phyloP scores from a whole-genome alignment of 2,888 invertebrate species.

The Cactoblastis cactorum region DNA sequence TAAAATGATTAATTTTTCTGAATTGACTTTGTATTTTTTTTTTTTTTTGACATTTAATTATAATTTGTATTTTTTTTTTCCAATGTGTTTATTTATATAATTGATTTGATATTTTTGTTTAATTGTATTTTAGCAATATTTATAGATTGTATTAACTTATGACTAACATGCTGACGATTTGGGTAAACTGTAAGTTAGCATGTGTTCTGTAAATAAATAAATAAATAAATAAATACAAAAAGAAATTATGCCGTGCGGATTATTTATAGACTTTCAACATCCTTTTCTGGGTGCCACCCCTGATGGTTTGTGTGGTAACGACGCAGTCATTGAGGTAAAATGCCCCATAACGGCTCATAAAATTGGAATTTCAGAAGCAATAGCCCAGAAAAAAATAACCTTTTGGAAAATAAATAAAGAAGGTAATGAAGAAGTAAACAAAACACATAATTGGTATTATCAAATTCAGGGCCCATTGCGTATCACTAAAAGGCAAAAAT shows the following conservation, averaged over 20 bases:
- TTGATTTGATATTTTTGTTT: too few relatives aligned
- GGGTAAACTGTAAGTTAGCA: too few relatives aligned
- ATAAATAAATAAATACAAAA: slow-evolving; percentile 5
- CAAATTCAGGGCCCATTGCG: slow-evolving; percentile 23
- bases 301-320: slow-evolving; percentile 14
- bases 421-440: slow-evolving; percentile 8
- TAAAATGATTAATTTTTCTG: too few relatives aligned
- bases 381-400: slow-evolving; percentile 16
- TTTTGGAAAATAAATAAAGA: slow-evolving; percentile 15
- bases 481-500: slow-evolving; percentile 17
- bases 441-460: slow-evolving; percentile 18
- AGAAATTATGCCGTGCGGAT: slow-evolving; percentile 13
- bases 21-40: too few relatives aligned
- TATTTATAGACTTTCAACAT: slow-evolving; percentile 15
- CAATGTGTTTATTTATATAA: too few relatives aligned
- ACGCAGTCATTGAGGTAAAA: slow-evolving; percentile 15
- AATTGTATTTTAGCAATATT: too few relatives aligned
- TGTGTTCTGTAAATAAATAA: too few relatives aligned
- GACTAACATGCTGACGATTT: too few relatives aligned
- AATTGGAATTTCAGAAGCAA: slow-evolving; percentile 10
- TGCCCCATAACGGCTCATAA: slow-evolving; percentile 15
- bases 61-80: too few relatives aligned
- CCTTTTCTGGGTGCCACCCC: slow-evolving; percentile 19
- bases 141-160: too few relatives aligned
- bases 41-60: too few relatives aligned